These are phyloP conservation scores for Carassius auratus DNA, from an alignment of 2,113 vertebrate genomes.

Conservation along the genomic window DNA sequence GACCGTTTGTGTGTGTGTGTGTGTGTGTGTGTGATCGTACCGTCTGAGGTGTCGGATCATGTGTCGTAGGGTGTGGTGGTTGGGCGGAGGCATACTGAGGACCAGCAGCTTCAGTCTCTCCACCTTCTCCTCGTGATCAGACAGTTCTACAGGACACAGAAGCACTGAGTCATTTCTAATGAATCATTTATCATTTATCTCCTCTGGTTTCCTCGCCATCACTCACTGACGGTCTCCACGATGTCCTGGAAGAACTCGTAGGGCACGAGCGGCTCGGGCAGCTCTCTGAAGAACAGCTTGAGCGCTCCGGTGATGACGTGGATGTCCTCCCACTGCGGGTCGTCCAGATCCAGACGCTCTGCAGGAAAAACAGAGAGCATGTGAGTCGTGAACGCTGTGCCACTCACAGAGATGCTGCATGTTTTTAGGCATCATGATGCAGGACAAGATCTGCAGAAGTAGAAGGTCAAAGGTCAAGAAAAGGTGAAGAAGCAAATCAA, in stretches of 20 bases:
- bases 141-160: conserved; percentile 75
- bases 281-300: conserved; percentile 92
- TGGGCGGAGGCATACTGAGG: conserved; percentile 78
- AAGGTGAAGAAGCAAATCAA: conserved; percentile 5
- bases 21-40: conserved; percentile 62
- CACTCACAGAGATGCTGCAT: background rate
- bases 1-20: no score
- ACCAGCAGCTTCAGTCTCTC: conserved; percentile 80
- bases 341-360: conserved; percentile 85
- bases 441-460: background rate
- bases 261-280: conserved; percentile 88
- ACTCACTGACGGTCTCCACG: conserved; percentile 82
- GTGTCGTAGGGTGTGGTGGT: conserved; percentile 82
- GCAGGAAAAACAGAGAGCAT: conserved; percentile 66
- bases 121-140: conserved; percentile 77
- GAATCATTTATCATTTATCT: background rate
- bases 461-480: background rate
- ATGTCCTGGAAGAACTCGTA: conserved; percentile 78
- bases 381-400: background rate
- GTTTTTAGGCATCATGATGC: background rate
- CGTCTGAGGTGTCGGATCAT: conserved; percentile 84
- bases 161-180: background rate
- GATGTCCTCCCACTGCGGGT: conserved; percentile 88
- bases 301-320: conserved; percentile 90
- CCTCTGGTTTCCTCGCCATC: background rate